A percentile compares a stretch with the other conserved stretches of the same genome.
Conservation (phyloP, 2,888 invertebrate species). For the Brachynemurus nebulosus region DNA sequence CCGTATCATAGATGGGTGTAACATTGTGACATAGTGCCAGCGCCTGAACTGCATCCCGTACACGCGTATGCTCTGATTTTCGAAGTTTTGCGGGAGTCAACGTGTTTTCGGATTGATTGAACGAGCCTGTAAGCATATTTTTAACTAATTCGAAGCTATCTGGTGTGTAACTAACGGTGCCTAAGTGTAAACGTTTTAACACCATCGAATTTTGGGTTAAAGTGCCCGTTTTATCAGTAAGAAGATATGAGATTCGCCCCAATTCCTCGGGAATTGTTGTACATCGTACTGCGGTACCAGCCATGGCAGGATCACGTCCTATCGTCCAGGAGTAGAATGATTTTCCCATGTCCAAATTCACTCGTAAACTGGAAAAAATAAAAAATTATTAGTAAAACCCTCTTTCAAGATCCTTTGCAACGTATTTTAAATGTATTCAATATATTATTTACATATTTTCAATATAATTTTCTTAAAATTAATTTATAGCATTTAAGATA, state of each 20-base stretch:
- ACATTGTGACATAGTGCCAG: conserved; percentile 98
- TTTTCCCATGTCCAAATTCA: conserved; percentile 98
- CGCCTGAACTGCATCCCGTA: conserved; percentile 84
- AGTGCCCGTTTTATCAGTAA: conserved; percentile 97
- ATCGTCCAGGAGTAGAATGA: conserved; percentile 95
- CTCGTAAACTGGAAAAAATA: conserved; percentile 73
- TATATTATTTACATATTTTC: not conserved
- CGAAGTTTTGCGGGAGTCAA: conserved; percentile 36
- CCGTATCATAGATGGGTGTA: conserved; percentile 82
- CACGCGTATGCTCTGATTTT: conserved; percentile 55
- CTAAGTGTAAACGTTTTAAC: conserved; percentile 88
- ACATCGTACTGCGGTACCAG: conserved; percentile 88
- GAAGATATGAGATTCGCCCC: conserved; percentile 89
- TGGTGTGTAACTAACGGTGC: conserved; percentile 78
- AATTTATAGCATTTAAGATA: too few species aligned
- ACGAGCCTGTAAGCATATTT: conserved; percentile 34
- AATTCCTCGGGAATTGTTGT: conserved; percentile 98
- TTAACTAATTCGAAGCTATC: conserved; percentile 69
- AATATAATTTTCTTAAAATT: not conserved
- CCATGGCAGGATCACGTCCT: conserved; percentile 82
- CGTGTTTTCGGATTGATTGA: conserved; percentile 19
- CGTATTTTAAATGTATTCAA: not conserved
- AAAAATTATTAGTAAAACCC: not conserved
- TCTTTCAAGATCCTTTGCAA: not conserved
- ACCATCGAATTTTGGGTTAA: conserved; percentile 99